Evolutionary conservation across 2,888 invertebrate species (phyloP).

Genomic region (Erannis defoliaria): DNA sequence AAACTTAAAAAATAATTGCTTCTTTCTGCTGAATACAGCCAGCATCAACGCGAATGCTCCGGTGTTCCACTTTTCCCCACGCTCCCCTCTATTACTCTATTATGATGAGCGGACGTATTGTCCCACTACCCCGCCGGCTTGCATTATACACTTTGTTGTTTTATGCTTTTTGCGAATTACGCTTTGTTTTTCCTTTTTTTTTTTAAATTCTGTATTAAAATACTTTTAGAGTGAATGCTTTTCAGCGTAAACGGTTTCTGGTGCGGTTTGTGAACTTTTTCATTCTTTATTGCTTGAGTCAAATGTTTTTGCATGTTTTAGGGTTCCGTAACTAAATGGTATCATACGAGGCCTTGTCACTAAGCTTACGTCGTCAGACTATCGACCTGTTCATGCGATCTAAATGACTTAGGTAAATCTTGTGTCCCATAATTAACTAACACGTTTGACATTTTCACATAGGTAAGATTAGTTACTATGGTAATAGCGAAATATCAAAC

Average conservation of each 20-base stretch:
- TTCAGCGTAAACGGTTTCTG: background rate
- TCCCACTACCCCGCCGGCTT: conserved; percentile 54
- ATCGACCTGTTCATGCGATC: no score
- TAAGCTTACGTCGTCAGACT: no score
- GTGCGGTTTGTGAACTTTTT: background rate
- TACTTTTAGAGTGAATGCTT: conserved; percentile 14
- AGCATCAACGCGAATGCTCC: conserved; percentile 40
- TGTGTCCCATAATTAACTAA: no score
- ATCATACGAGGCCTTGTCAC: no score
- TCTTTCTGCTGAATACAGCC: background rate
- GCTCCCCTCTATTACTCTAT: conserved; percentile 72
- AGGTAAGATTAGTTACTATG: no score
- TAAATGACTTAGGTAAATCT: no score
- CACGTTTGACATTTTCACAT: no score
- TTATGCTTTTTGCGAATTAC: conserved; percentile 21
- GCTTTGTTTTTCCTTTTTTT: conserved; percentile 21
- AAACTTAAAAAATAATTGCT: no score
- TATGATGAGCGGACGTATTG: conserved; percentile 69
- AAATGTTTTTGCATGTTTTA: background rate
- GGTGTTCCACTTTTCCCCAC: conserved; percentile 62
- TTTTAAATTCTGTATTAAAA: conserved; percentile 22
- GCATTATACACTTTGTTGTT: conserved; percentile 49
- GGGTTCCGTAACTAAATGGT: no score
- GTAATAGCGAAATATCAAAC: no score
- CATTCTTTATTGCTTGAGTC: background rate